Conservation (phyloP, 2,113 vertebrate genomes). For the Bothrops jararaca region DNA sequence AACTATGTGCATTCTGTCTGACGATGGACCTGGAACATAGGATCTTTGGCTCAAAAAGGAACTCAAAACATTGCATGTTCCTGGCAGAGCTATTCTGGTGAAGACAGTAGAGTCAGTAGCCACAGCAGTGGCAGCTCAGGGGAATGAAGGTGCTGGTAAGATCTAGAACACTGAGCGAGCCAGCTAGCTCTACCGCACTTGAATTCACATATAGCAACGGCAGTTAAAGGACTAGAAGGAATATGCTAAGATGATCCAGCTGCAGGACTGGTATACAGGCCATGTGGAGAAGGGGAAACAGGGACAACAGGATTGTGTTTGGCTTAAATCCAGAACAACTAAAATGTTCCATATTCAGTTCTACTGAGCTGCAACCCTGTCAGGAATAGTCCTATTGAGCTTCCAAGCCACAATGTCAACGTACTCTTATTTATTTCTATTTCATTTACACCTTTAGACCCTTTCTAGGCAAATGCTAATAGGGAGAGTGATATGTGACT, state of each 20-base stretch:
- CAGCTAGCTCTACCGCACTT: neutral
- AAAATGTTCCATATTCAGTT: neutral
- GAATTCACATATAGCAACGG: neutral
- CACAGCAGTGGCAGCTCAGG: neutral
- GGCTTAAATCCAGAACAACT: neutral
- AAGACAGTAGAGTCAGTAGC: neutral
- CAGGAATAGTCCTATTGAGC: neutral
- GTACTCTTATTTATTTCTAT: neutral
- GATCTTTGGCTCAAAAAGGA: neutral
- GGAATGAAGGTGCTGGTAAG: neutral
- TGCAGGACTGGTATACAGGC: neutral
- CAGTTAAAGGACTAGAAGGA: neutral
- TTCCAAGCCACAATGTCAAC: neutral
- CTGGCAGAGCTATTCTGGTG: neutral
- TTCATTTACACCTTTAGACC: neutral
- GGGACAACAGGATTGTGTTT: neutral
- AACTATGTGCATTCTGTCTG: neutral
- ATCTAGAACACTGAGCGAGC: neutral
- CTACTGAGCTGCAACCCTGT: neutral
- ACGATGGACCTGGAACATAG: neutral
- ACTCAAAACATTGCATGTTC: neutral
- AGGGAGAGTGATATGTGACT: neutral
- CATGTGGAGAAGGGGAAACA: neutral
- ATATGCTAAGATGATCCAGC: neutral
- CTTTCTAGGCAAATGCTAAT: neutral